Conservation (phyloP, 2,797 vertebrate genomes). For the Hirundo rustica region DNA sequence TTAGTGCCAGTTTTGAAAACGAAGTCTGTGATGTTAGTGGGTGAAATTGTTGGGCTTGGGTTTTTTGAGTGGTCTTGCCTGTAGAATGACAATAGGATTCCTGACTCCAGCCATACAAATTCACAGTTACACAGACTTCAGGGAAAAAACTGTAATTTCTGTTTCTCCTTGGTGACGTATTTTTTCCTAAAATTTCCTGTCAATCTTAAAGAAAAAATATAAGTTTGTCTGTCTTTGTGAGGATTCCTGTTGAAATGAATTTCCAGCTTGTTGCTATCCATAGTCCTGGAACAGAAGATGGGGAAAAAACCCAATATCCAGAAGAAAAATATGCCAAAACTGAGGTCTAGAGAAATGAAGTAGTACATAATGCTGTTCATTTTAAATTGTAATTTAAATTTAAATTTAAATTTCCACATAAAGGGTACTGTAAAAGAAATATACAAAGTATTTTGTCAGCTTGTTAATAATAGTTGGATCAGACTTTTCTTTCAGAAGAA, state of each 20-base stretch:
- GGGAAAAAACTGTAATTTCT: neutral
- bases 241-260: neutral
- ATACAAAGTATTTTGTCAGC: neutral
- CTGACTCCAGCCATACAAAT: neutral
- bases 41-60: neutral
- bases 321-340: neutral
- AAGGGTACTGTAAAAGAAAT: neutral
- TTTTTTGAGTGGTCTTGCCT: neutral
- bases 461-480: neutral
- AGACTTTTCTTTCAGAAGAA: neutral
- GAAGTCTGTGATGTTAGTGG: neutral
- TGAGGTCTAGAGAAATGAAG: neutral
- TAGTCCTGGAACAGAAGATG: neutral
- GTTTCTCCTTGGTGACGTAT: neutral
- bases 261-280: neutral
- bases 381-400: neutral
- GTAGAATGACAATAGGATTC: neutral
- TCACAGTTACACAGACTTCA: neutral
- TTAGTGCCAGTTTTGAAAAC: neutral
- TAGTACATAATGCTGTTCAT: neutral
- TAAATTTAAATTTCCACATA: neutral
- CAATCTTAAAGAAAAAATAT: neutral
- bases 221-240: neutral
- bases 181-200: constrained; percentile 5
- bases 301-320: neutral